Conservation (phyloP, 2,113 vertebrate species). For the Sinocyclocheilus maitianheensis region DNA sequence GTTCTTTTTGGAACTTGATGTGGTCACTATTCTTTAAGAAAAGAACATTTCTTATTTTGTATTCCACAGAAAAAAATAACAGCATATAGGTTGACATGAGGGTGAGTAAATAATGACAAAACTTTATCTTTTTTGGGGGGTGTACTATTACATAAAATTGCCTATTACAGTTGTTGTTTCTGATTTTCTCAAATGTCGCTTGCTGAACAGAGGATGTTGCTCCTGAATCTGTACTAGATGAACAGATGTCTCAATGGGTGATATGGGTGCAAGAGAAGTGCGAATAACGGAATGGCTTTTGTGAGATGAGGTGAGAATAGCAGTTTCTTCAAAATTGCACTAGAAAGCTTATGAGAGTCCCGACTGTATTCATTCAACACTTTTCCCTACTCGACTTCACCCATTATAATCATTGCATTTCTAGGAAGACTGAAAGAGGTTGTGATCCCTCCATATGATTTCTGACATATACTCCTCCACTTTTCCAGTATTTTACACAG, state of each 20-base stretch:
- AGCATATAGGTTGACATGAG: neutral
- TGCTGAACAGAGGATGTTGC: neutral
- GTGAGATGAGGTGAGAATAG: constrained; percentile 26
- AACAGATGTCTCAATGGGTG: constrained; percentile 9
- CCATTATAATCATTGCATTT: constrained; percentile 24
- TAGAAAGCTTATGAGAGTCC: constrained; percentile 12
- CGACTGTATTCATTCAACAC: constrained; percentile 21
- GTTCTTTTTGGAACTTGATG: neutral
- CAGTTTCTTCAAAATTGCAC: constrained; percentile 32
- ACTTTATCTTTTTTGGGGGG: constrained; percentile 38
- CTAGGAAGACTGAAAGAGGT: constrained; percentile 1
- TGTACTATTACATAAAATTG: constrained; percentile 35
- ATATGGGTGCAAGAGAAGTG: neutral
- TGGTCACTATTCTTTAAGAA: neutral
- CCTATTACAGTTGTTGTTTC: constrained; percentile 36
- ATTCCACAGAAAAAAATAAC: neutral
- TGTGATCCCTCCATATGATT: neutral
- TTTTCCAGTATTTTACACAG: neutral
- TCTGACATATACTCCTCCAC: neutral
- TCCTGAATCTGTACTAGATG: neutral
- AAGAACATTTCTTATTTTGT: neutral
- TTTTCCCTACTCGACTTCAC: neutral
- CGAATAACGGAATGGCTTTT: neutral
- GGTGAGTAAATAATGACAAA: neutral
- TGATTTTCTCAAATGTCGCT: constrained; percentile 34